Evolutionary conservation across 2,113 vertebrate species (phyloP).

Genomic region (Poicephalus gulielmi): DNA sequence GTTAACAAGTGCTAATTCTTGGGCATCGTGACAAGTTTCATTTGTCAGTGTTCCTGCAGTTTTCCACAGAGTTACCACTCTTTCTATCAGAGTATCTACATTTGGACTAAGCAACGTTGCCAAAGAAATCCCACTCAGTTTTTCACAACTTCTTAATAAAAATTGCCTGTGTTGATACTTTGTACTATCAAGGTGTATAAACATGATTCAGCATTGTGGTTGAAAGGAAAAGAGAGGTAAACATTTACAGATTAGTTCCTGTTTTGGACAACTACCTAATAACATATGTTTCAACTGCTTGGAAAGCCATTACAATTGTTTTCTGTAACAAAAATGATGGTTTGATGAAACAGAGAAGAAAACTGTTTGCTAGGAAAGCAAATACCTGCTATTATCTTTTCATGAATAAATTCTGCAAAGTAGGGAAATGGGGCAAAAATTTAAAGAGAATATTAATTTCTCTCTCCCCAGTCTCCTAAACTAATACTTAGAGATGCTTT

Average conservation of each 20-base stretch:
- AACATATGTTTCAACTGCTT: neutral
- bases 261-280: neutral
- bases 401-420: neutral
- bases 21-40: slow-evolving; percentile 50
- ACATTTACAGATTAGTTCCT: neutral
- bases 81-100: neutral
- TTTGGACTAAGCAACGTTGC: neutral
- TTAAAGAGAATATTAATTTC: neutral
- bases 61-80: slow-evolving; percentile 16
- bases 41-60: slow-evolving; percentile 46
- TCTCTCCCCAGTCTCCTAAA: neutral
- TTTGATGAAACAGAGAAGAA: neutral
- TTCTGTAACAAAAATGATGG: neutral
- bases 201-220: neutral
- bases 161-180: neutral
- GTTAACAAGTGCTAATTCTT: slow-evolving; percentile 42
- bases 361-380: neutral
- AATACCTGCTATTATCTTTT: neutral
- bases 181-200: neutral
- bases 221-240: slow-evolving; percentile 7
- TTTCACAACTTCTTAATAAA: slow-evolving; percentile 4
- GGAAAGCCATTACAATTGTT: slow-evolving; percentile 22
- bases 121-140: slow-evolving; percentile 16
- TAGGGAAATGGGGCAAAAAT: neutral
- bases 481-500: neutral